Base-by-base conservation (phyloP, 1,140 invertebrate genomes). In the Drosophila cardini region DNA sequence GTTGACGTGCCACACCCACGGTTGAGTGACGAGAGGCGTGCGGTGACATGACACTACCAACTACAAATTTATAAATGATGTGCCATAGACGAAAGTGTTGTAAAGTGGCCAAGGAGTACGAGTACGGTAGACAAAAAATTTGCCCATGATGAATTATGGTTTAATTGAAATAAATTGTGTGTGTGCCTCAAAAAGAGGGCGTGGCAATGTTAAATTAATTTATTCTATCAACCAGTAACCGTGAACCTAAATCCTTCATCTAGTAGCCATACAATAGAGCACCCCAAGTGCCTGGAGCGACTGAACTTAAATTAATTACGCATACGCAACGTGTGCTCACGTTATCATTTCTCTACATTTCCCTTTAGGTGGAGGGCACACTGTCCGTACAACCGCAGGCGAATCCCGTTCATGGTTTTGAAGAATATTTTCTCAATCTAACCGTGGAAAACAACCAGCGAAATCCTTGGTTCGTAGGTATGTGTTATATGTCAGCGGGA, bases 381-480 rank as follows among this genome's bases (percentile, higher is more conserved):
- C 93, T 98, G 63, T 97, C 97, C 6, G 96, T 98, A 0, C 97
- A 98, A 85, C 97, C 97, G 0, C 96, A 97, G 82, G 97, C 97
- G 9, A 97, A 97, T 91, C 95, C 96, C 2, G 97, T 98, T 1
- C 93, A 92, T 15, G 97, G 97, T 1, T 98, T 98, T 90, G 95
- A 97, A 77, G 95, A 97, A 70, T 98, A 98, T 92, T 98, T 98
- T 92, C 94, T 98, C 15, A 94, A 94, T 52, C 93, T 98, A 3
- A 97, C 96, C 16, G 96, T 97, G 4, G 95, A 97, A 78, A 97
- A 96, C 90, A 98, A 98, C 92, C 94, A 94, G 75, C 93, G 97
- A 42, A 98, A 98, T 93, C 97, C 97, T 0, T 98, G 97, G 97
- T 98, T 98, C 93, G 94, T 97, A 16, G 97, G 97, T 97, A 93